Base-by-base conservation (phyloP, 2,797 vertebrate species). In the Cirrhinus mrigala region DNA sequence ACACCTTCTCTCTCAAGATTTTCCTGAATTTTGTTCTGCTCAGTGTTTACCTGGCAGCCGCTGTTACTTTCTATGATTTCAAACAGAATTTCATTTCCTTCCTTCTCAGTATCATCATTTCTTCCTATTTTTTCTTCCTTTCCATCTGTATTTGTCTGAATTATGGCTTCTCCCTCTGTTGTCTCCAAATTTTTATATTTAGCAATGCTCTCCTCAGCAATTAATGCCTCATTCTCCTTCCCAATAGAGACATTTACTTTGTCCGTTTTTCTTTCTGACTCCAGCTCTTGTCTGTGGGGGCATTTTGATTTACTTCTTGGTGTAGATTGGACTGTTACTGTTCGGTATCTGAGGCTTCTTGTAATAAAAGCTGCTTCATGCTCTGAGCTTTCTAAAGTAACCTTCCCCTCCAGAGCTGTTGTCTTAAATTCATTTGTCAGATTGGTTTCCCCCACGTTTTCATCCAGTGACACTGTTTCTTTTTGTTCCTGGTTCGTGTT, bases 281-380 rank as follows among this genome's bases (percentile, higher is more conserved):
- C 58, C 24, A 79, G n/a, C 40, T 37, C 76, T 50, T 75, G 46
- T 70, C 58, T 77, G 27, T 33, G 27, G 44, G 60, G 20, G 40
- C 15, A 12, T 52, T 82, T 86, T 44, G 71, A 70, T 83, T 77
- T 81, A 29, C 76, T 76, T 79, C 6, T 75, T n/a, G 82, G 71
- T 73, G 83, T 78, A 83, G 33, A 74, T 7, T 62, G 71, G 14
- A 66, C 52, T 33, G 5, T 84, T 76, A 85, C 37, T 40, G 46
- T 79, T 83, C 87, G 81, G 37, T 22, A 12, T 48, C 86, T 85
- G 64, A 86, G 79, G 52, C 64, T 68, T 58, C 50, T 84, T 56
- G 79, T 76, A 64, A 77, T 15, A 10, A 58, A 24, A 46, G 62
- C 11, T 24, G 50, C 37, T 56, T 79, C 70, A 33, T 81, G 60